A percentile compares a stretch with the other conserved stretches of the same genome.
These are phyloP conservation scores for Dryomyza anilis DNA, from an alignment of 2,888 invertebrate genomes.

Conservation along the genomic window DNA sequence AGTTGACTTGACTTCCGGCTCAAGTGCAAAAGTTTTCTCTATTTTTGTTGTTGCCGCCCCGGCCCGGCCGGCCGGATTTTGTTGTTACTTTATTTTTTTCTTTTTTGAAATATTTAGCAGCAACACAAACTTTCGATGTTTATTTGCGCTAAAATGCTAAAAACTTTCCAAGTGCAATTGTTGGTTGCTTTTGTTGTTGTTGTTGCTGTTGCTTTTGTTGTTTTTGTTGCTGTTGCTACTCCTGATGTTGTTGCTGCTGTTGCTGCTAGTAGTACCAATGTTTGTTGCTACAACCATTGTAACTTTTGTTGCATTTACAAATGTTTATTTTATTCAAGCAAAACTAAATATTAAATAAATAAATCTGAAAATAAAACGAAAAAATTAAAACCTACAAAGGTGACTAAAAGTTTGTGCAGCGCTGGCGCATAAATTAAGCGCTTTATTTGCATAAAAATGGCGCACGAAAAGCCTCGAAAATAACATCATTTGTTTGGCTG, in stretches of 20 bases:
- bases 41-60: not conserved
- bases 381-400: not conserved
- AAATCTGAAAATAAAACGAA: not conserved
- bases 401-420: not conserved
- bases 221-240: not conserved
- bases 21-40: conserved; percentile 16
- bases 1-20: conserved; percentile 11
- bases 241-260: not conserved
- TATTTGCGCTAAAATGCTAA: not conserved
- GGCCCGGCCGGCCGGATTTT: not conserved
- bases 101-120: not conserved
- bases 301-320: not conserved
- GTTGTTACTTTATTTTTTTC: not conserved
- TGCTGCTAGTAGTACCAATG: too few species aligned
- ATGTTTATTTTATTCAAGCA: conserved; percentile 5
- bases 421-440: not conserved
- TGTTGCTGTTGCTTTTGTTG: not conserved
- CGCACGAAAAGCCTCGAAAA: not conserved
- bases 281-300: not conserved
- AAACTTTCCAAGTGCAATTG: not conserved
- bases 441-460: conserved; percentile 13
- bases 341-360: not conserved
- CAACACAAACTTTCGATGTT: not conserved
- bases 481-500: not conserved
- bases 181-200: not conserved